phyloP scores from a whole-genome alignment of 2,113 vertebrate genomes.

The Ceyx margarethae region DNA sequence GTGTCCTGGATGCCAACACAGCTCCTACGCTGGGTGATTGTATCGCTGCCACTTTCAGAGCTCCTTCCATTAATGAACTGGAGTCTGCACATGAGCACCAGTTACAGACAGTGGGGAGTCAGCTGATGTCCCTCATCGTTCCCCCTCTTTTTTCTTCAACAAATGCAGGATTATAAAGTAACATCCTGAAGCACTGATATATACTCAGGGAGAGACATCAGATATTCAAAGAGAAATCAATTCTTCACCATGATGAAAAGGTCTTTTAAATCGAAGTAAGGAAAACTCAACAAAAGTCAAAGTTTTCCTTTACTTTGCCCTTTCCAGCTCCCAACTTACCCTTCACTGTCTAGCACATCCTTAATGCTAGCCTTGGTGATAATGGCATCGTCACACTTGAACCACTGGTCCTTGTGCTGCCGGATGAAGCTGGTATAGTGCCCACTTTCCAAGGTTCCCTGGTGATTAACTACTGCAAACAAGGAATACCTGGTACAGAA shows the following conservation, averaged over 20 bases:
- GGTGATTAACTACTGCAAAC: constrained; percentile 99
- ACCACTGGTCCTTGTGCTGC: constrained; percentile 99
- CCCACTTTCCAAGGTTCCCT: constrained; percentile 98
- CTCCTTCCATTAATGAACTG: not conserved
- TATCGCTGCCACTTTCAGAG: not conserved
- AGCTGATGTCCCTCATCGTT: not conserved
- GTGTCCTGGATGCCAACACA: not conserved
- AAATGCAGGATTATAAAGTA: not conserved
- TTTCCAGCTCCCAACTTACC: constrained; percentile 75
- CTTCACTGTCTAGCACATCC: constrained; percentile 98
- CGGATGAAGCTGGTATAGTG: constrained; percentile 99
- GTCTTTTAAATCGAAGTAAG: not conserved
- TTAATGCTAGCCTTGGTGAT: constrained; percentile 99
- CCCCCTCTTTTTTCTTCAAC: not conserved
- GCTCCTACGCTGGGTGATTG: not conserved
- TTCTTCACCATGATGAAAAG: not conserved
- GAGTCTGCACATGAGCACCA: not conserved
- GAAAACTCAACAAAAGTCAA: not conserved
- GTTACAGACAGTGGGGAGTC: not conserved
- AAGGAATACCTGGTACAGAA: constrained; percentile 88
- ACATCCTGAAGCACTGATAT: not conserved
- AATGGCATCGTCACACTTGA: constrained; percentile 99
- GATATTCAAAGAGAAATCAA: not conserved
- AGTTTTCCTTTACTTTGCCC: not conserved
- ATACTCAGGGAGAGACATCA: not conserved